Percentiles rank a stretch among this genome's conserved stretches.
Conservation (phyloP, 2,888 invertebrate species). For the Tipula vernalis region DNA sequence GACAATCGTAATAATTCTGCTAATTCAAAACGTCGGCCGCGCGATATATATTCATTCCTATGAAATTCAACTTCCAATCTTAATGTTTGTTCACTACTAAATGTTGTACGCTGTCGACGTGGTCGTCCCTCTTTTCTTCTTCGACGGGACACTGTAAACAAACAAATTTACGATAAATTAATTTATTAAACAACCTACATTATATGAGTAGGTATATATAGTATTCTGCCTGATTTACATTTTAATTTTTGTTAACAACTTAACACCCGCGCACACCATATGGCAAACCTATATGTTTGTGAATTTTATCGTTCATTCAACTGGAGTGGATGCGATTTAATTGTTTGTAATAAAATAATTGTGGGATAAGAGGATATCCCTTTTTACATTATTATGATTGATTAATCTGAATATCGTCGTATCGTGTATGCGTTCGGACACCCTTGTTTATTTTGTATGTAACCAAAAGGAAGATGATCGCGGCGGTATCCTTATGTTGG, state of each 20-base stretch:
- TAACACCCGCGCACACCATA: constrained; percentile 5
- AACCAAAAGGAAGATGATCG: not conserved
- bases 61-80: constrained; percentile 85
- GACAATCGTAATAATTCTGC: constrained; percentile 55
- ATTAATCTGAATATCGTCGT: not conserved
- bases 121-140: constrained; percentile 78
- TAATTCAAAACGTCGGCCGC: constrained; percentile 68
- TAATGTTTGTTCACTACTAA: constrained; percentile 86
- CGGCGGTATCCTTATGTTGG: not conserved
- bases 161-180: not conserved
- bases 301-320: not conserved
- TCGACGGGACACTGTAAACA: constrained; percentile 61
- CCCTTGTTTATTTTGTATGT: not conserved
- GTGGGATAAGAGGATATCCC: constrained; percentile 11
- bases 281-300: constrained; percentile 6
- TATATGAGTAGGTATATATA: no score
- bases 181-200: not conserved
- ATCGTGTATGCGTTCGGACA: not conserved
- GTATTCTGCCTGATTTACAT: not conserved
- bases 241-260: not conserved
- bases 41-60: constrained; percentile 82
- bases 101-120: constrained; percentile 83
- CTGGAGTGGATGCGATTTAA: not conserved
- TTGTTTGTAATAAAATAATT: constrained; percentile 10
- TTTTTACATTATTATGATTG: not conserved